Percentiles rank a stretch among this genome's conserved stretches.
phyloP scores from a whole-genome alignment of 2,888 invertebrate species.

The Phragmatobia fuliginosa region DNA sequence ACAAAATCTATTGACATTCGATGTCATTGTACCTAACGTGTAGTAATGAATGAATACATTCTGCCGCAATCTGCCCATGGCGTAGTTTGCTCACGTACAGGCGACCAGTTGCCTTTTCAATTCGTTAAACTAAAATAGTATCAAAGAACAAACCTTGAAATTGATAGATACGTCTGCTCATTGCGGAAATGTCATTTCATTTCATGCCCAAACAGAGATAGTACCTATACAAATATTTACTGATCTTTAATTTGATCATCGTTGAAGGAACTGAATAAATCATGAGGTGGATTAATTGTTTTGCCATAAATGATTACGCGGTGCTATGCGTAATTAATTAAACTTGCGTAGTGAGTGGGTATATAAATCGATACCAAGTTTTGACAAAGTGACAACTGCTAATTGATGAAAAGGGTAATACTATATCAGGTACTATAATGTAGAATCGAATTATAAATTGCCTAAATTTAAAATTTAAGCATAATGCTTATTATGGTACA shows the following conservation, averaged over 20 bases:
- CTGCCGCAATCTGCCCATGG: slow-evolving; percentile 56
- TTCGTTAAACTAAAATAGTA: slow-evolving; percentile 58
- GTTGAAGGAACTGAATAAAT: neutral
- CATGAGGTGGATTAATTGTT: slow-evolving; percentile 11
- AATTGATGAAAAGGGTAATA: neutral
- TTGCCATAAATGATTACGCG: slow-evolving; percentile 12
- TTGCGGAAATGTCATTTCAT: slow-evolving; percentile 47
- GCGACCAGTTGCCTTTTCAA: slow-evolving; percentile 66
- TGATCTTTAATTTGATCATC: slow-evolving; percentile 19
- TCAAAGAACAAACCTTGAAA: slow-evolving; percentile 50
- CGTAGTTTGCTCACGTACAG: slow-evolving; percentile 72
- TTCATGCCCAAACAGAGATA: slow-evolving; percentile 31
- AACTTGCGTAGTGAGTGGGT: neutral
- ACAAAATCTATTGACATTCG: slow-evolving; percentile 46
- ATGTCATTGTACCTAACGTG: slow-evolving; percentile 59
- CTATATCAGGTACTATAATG: no score
- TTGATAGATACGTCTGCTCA: slow-evolving; percentile 49
- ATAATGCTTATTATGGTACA: neutral
- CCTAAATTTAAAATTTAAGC: no score
- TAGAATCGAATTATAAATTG: no score
- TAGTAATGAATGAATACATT: slow-evolving; percentile 65
- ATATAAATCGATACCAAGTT: neutral
- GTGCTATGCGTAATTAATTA: slow-evolving; percentile 10
- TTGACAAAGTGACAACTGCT: neutral
- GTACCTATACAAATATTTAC: slow-evolving; percentile 35